Conservation (phyloP, 2,888 invertebrate genomes). For the Galerucella nymphaeae region DNA sequence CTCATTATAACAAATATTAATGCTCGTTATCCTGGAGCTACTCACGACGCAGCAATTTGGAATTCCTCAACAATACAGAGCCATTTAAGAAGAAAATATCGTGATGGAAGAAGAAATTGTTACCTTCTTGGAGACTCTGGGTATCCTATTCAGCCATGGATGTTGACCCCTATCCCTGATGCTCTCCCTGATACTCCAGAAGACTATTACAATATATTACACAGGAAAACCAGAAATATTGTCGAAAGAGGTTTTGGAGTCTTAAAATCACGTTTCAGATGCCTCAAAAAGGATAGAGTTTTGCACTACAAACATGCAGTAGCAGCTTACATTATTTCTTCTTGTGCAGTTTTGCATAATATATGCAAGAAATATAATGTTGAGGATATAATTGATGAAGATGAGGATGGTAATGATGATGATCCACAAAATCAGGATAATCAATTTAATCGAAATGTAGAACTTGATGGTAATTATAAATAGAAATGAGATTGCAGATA, state of each 20-base stretch:
- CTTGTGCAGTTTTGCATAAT: constrained; percentile 35
- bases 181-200: constrained; percentile 16
- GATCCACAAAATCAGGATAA: too few relatives aligned
- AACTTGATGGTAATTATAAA: too few relatives aligned
- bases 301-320: constrained; percentile 20
- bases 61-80: neutral
- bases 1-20: constrained; percentile 4
- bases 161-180: constrained; percentile 22
- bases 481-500: too few relatives aligned
- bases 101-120: constrained; percentile 23
- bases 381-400: constrained; percentile 11
- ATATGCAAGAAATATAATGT: constrained; percentile 29
- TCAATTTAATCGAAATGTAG: too few relatives aligned
- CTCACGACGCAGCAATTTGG: constrained; percentile 11
- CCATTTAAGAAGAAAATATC: constrained; percentile 13
- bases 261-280: constrained; percentile 29
- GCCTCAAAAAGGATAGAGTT: constrained; percentile 25
- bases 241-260: constrained; percentile 30
- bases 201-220: constrained; percentile 14
- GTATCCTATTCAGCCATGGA: constrained; percentile 25
- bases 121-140: constrained; percentile 25
- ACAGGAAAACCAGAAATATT: constrained; percentile 9
- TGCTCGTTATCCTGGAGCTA: constrained; percentile 11
- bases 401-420: constrained; percentile 9
- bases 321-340: constrained; percentile 28